Conservation (phyloP, 2,888 invertebrate genomes). For the Tinea semifulvella region DNA sequence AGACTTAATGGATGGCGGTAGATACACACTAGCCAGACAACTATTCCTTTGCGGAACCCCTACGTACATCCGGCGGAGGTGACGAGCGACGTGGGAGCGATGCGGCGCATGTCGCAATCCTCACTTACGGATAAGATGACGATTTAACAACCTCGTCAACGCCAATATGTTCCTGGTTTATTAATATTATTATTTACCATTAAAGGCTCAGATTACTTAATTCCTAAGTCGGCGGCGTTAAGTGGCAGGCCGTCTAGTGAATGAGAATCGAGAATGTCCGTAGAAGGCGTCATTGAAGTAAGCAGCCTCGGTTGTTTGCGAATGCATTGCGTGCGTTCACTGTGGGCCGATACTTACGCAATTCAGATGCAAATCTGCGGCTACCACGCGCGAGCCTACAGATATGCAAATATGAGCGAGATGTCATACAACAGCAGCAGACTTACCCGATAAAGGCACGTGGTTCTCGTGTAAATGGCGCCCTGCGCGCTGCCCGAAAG, state of each 20-base stretch:
- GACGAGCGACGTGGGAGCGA: conserved; percentile 44
- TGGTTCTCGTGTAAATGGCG: conserved; percentile 68
- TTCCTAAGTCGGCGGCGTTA: not conserved
- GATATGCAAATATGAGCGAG: conserved; percentile 30
- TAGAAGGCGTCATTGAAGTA: conserved; percentile 42
- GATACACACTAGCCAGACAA: conserved; percentile 32
- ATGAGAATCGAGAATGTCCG: conserved; percentile 36
- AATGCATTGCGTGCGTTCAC: conserved; percentile 29
- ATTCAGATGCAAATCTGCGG: conserved; percentile 35
- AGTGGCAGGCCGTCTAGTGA: conserved; percentile 26
- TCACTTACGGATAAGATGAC: conserved; percentile 41
- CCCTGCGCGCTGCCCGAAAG: conserved; percentile 69
- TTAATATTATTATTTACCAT: conserved; percentile 5
- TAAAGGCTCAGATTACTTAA: conserved; percentile 2
- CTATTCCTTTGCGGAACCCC: conserved; percentile 56
- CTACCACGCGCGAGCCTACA: conserved; percentile 34
- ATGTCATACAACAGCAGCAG: conserved; percentile 19
- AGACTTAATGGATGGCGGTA: conserved; percentile 11
- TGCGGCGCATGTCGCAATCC: conserved; percentile 38
- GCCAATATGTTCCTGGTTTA: conserved; percentile 9
- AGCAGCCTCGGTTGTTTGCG: conserved; percentile 18
- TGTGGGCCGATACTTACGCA: conserved; percentile 32
- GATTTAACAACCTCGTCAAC: conserved; percentile 4
- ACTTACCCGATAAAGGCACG: conserved; percentile 76
- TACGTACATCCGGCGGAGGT: conserved; percentile 60